Conservation (phyloP, 2,888 invertebrate genomes). For the Chrysolina oricalcia region DNA sequence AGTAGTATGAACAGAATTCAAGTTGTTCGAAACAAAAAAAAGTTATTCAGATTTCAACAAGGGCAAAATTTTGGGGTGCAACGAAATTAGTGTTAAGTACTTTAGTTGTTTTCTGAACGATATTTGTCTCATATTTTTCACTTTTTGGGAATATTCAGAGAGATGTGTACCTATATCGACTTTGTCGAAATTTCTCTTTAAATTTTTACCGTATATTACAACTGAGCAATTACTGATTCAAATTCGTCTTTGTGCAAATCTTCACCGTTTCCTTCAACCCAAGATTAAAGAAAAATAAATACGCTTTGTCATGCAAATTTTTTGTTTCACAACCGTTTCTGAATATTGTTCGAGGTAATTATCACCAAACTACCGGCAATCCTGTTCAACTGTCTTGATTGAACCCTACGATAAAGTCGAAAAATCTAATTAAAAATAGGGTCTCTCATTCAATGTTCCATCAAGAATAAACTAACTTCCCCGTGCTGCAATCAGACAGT, state of each 20-base stretch:
- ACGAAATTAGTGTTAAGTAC: no score
- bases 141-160: no score
- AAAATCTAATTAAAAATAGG: constrained; percentile 12
- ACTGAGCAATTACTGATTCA: not conserved
- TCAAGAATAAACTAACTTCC: constrained; percentile 9
- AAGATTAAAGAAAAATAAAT: constrained; percentile 15
- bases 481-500: constrained; percentile 2
- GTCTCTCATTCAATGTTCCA: not conserved
- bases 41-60: no score
- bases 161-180: no score
- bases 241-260: constrained; percentile 1
- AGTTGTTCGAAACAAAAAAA: no score
- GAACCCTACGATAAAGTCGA: not conserved
- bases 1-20: no score
- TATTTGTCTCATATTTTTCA: no score
- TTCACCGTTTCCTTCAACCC: not conserved
- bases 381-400: not conserved
- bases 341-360: constrained; percentile 19
- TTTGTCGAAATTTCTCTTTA: no score
- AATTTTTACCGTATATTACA: not conserved
- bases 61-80: no score
- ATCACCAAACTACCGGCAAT: constrained; percentile 7
- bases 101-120: no score
- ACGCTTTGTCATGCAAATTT: constrained; percentile 7
- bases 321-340: constrained; percentile 1